Base-by-base conservation (phyloP, 2,797 vertebrate species). In the Pipistrellus pygmaeus region DNA sequence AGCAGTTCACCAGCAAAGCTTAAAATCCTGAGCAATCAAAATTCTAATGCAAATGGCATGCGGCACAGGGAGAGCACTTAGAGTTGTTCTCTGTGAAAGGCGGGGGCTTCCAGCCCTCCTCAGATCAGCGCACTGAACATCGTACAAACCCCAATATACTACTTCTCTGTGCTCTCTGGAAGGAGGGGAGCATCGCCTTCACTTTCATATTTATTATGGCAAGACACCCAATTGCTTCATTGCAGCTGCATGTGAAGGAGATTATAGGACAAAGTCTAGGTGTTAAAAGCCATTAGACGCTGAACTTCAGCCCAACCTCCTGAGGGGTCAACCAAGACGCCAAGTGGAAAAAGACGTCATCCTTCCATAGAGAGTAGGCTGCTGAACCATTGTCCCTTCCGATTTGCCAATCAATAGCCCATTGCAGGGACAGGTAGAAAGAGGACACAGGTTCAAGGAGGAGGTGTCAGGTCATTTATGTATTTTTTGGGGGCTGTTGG, bases 11-110 rank as follows among this genome's bases (percentile, higher is more conserved):
- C 25, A 86, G 86, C 27, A 87, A 92, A 75, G 32, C 55, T 89
- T 96, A 94, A 91, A 93, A 77, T 88, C 12, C 53, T 87, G 64
- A 32, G 55, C 32, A 64, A 94, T 88, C 51, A 94, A 92, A 93
- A 91, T 94, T 83, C 68, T 75, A 83, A 96, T 76, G 71, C 41
- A 88, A 96, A 90, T 88, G 60, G 14, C 25, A 90, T 44, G 11
- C 23, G 64, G 21, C 41, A 53, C 23, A 80, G 68, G 30, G 53
- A 93, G 83, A 46, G n/a, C 62, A 69, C 35, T 87, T 46, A 60
- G 66, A 88, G 38, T n/a, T 71, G 75, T 51, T 88, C 48, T 83
- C n/a, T 81, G 6, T 46, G 55, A n/a, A 88, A 66, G 30, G 46
- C 64, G 30, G 27, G 21, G 20, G 15, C 13, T 30, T 85, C 85